Percentiles rank a stretch among this genome's conserved stretches.
These are phyloP conservation scores for Intellagama lesueurii DNA, from an alignment of 2,797 vertebrate species.

Conservation along the genomic window DNA sequence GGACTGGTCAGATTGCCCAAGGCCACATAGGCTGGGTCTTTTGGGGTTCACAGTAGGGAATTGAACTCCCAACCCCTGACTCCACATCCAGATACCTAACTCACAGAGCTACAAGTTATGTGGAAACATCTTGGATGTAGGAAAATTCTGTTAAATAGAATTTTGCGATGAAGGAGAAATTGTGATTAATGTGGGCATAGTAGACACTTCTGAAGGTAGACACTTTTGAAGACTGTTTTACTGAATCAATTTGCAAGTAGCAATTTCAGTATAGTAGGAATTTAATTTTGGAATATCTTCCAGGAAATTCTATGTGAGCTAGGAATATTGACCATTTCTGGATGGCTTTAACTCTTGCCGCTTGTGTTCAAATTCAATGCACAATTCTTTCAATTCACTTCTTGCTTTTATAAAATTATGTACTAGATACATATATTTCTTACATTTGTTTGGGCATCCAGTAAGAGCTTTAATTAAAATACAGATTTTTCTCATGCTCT, in stretches of 20 bases:
- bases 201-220: not conserved
- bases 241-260: not conserved
- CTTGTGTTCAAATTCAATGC: not conserved
- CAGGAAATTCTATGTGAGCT: not conserved
- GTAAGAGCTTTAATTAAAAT: not conserved
- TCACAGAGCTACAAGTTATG: no score
- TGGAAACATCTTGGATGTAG: no score
- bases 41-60: no score
- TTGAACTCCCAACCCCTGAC: no score
- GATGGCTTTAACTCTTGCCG: not conserved
- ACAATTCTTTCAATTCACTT: not conserved
- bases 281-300: not conserved
- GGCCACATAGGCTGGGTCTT: no score
- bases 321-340: not conserved
- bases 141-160: fast-evolving
- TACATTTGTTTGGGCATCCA: not conserved
- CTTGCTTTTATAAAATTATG: not conserved
- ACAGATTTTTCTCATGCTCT: not conserved
- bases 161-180: not conserved
- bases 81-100: no score
- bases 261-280: not conserved
- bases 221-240: not conserved
- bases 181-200: not conserved
- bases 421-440: not conserved
- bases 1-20: no score